A percentile compares a stretch with the other conserved stretches of the same genome.
Conservation (phyloP, 2,797 vertebrate species). For the Sebastiscus albofasciatus region DNA sequence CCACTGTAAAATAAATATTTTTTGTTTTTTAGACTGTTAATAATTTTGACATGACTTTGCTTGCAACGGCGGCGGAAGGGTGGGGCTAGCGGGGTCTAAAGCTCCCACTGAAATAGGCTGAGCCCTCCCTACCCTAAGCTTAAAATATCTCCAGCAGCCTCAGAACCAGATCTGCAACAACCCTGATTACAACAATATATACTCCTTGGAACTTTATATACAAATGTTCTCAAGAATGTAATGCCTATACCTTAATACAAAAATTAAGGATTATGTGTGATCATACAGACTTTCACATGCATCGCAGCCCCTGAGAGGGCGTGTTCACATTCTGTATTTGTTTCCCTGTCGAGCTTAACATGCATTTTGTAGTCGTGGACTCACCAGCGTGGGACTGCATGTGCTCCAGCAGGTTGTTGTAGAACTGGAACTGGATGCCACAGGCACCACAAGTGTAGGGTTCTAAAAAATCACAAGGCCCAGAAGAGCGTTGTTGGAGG, state of each 20-base stretch:
- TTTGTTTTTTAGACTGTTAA: background rate
- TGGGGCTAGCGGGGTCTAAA: background rate
- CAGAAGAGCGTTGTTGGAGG: slow-evolving; percentile 69
- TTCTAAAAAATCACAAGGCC: slow-evolving; percentile 90
- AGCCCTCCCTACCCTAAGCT: background rate
- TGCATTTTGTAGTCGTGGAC: slow-evolving; percentile 69
- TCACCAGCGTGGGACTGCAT: slow-evolving; percentile 99
- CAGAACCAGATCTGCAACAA: slow-evolving; percentile 77
- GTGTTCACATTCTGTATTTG: slow-evolving; percentile 36
- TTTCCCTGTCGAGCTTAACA: slow-evolving; percentile 47
- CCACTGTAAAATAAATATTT: background rate
- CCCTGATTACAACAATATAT: slow-evolving; percentile 22
- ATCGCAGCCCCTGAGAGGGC: slow-evolving; percentile 54
- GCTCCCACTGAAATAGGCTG: background rate
- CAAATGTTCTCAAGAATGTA: slow-evolving; percentile 2
- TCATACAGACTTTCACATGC: slow-evolving; percentile 43
- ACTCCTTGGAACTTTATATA: background rate
- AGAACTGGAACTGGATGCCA: slow-evolving; percentile 99
- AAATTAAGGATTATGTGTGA: slow-evolving; percentile 12
- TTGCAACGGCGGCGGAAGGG: background rate
- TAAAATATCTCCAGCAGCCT: slow-evolving; percentile 40
- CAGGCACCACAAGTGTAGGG: slow-evolving; percentile 99
- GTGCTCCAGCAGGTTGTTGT: slow-evolving; percentile 99
- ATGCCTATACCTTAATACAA: slow-evolving; percentile 12
- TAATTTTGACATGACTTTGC: background rate